Evolutionary conservation across 2,888 invertebrate species (phyloP).

Genomic region (Pseudanteris insignis): DNA sequence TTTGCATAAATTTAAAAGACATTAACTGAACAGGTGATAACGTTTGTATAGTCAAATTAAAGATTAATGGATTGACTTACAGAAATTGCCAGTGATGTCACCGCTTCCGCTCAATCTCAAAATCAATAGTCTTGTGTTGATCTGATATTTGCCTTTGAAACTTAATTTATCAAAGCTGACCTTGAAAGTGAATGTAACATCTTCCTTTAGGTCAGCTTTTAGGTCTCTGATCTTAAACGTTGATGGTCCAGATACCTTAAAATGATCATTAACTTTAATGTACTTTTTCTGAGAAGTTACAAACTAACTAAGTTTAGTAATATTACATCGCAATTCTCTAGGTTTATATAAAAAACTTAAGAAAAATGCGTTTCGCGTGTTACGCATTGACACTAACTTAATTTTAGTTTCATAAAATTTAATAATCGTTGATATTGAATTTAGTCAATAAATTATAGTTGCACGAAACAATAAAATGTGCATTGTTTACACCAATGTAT

Average conservation of each 20-base stretch:
- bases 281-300: too few relatives aligned
- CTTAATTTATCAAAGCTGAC: slow-evolving; percentile 70
- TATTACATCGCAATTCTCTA: too few relatives aligned
- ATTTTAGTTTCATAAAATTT: too few relatives aligned
- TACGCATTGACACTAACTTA: slow-evolving; percentile 3
- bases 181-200: slow-evolving; percentile 73
- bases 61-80: slow-evolving; percentile 73
- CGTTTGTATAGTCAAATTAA: neutral
- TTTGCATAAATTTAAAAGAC: too few relatives aligned
- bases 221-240: slow-evolving; percentile 56
- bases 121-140: slow-evolving; percentile 74
- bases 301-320: too few relatives aligned
- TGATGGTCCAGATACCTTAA: slow-evolving; percentile 59
- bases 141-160: slow-evolving; percentile 75
- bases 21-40: too few relatives aligned
- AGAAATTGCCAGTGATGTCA: slow-evolving; percentile 74
- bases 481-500: too few relatives aligned
- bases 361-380: neutral
- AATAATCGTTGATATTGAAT: too few relatives aligned
- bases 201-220: slow-evolving; percentile 69
- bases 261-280: too few relatives aligned
- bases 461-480: too few relatives aligned
- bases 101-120: slow-evolving; percentile 74
- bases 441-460: too few relatives aligned
- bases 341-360: too few relatives aligned